A percentile compares a stretch with the other conserved stretches of the same genome.
phyloP scores from a whole-genome alignment of 2,888 invertebrate species.

The Diaprepes abbreviatus region DNA sequence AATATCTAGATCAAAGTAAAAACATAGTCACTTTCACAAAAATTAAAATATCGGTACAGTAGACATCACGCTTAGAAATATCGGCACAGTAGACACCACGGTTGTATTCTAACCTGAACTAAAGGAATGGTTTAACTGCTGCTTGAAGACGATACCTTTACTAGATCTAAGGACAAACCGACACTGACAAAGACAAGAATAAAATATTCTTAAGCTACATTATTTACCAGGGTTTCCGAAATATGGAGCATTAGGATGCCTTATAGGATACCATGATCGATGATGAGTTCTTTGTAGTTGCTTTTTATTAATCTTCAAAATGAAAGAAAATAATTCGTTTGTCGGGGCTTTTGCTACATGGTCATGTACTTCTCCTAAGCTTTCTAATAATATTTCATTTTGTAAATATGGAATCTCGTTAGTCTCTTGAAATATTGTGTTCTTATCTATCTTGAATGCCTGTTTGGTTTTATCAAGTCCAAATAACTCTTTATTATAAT shows the following conservation, averaged over 20 bases:
- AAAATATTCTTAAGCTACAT: too few species aligned
- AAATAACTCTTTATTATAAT: constrained; percentile 12
- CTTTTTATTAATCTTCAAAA: constrained; percentile 7
- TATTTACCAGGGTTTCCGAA: constrained; percentile 25
- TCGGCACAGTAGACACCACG: too few species aligned
- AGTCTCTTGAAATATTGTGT: constrained; percentile 29
- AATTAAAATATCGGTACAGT: too few species aligned
- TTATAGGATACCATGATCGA: constrained; percentile 11
- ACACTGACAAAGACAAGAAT: too few species aligned
- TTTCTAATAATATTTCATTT: background rate
- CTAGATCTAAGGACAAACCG: too few species aligned
- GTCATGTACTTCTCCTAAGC: background rate
- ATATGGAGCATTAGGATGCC: constrained; percentile 11
- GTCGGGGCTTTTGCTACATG: background rate
- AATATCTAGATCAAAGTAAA: too few species aligned
- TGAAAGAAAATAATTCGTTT: constrained; percentile 3
- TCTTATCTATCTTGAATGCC: background rate
- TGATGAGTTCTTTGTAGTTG: background rate
- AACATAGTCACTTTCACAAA: too few species aligned
- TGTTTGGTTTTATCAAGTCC: constrained; percentile 4
- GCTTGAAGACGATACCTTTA: too few species aligned
- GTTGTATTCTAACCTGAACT: too few species aligned
- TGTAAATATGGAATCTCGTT: background rate
- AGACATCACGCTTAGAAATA: too few species aligned
- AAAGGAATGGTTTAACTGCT: too few species aligned